phyloP scores from a whole-genome alignment of 2,113 vertebrate species.

The Hypomesus transpacificus region DNA sequence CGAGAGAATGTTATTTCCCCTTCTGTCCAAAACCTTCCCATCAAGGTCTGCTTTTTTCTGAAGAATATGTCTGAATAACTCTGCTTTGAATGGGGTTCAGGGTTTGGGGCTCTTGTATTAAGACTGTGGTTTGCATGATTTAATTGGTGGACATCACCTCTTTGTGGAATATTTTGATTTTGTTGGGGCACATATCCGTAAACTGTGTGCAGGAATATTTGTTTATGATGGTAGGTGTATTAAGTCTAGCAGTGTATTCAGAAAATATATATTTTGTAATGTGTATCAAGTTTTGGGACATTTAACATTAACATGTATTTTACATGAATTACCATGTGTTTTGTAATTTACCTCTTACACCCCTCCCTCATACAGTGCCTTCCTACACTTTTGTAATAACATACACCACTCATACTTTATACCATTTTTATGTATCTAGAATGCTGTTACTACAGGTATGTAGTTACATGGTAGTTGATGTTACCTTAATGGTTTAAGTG shows the following conservation, averaged over 20 bases:
- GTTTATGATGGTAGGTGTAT: background rate
- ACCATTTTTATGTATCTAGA: too few species aligned
- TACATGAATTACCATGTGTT: too few species aligned
- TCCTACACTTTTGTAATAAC: too few species aligned
- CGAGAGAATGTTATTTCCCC: background rate
- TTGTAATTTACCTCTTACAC: too few species aligned
- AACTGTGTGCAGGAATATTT: background rate
- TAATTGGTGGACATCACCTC: background rate
- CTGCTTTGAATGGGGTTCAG: background rate
- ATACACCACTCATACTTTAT: too few species aligned
- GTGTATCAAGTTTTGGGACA: too few species aligned
- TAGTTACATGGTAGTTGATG: background rate
- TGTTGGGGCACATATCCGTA: background rate
- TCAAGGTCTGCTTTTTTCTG: slow-evolving; percentile 37
- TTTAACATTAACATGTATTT: too few species aligned
- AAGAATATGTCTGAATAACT: slow-evolving; percentile 9
- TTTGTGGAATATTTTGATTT: background rate
- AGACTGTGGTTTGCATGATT: slow-evolving; percentile 1
- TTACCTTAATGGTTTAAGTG: too few species aligned
- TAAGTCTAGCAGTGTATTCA: background rate
- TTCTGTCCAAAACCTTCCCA: slow-evolving; percentile 14
- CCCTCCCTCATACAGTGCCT: too few species aligned
- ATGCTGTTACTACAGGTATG: background rate
- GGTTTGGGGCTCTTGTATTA: background rate
- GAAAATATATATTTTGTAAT: too few species aligned